Percentiles rank a stretch among this genome's conserved stretches.
Conservation (phyloP, 2,888 invertebrate genomes). For the Amphipyra tragopoginis region DNA sequence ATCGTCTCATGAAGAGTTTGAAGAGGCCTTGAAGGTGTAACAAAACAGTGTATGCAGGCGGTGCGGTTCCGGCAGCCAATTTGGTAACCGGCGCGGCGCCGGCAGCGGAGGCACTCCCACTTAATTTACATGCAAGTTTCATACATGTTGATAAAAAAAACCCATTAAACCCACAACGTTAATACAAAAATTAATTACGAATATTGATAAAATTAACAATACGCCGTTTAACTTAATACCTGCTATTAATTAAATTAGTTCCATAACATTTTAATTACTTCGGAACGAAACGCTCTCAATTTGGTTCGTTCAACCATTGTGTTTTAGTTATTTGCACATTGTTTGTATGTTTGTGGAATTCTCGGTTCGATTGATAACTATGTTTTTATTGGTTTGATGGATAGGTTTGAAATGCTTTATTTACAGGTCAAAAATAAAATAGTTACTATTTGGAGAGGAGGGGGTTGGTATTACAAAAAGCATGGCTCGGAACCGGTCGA, state of each 20-base stretch:
- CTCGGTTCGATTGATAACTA: slow-evolving; percentile 8
- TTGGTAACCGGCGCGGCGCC: too few relatives aligned
- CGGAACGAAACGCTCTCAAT: background rate
- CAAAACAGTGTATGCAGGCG: too few relatives aligned
- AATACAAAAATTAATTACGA: slow-evolving; percentile 8
- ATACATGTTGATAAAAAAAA: background rate
- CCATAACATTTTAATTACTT: slow-evolving; percentile 21
- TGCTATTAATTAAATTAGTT: slow-evolving; percentile 3
- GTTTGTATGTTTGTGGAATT: background rate
- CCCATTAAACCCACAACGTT: background rate
- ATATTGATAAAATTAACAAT: slow-evolving; percentile 9
- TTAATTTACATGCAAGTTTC: too few relatives aligned
- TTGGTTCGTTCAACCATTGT: slow-evolving; percentile 6
- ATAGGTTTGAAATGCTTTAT: too few relatives aligned
- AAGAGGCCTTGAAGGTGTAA: too few relatives aligned
- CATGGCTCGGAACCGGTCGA: too few relatives aligned
- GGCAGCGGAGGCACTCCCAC: too few relatives aligned
- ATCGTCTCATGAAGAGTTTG: too few relatives aligned
- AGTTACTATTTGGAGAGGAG: too few relatives aligned
- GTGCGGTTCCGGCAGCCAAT: too few relatives aligned
- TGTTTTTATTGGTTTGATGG: slow-evolving; percentile 2
- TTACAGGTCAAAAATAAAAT: too few relatives aligned
- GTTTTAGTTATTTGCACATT: slow-evolving; percentile 5
- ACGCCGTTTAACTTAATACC: slow-evolving; percentile 4
- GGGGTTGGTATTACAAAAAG: too few relatives aligned